Base-by-base conservation (phyloP, 2,113 vertebrate species). In the Nettapus auritus region DNA sequence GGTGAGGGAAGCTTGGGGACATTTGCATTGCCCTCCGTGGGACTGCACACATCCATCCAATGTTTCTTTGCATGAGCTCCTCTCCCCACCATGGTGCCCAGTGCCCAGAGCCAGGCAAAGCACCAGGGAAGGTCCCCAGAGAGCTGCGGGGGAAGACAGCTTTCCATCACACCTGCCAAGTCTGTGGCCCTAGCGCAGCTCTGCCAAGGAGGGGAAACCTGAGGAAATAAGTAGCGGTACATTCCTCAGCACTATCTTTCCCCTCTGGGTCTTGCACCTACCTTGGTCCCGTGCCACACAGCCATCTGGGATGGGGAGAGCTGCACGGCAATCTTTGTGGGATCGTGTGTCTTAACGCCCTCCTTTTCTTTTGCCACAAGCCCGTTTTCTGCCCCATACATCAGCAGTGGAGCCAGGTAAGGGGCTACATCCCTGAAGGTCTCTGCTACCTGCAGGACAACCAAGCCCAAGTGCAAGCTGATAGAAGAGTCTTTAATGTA, bases 151-250 rank as follows among this genome's bases (percentile, higher is more conserved):
- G 71, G 26, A 90, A 90, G 90, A 69, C 56, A 90, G 76, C 9
- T 77, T 90, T 86, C 79, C 69, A 34, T 34, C 11, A 34, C 0
- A 6, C 73, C 60, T 96, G 93, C 92, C 91, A 97, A 97, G 80
- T 29, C 83, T 93, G 91, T 1, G 12, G 88, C 75, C 64, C 71
- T 78, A 12, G 0, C 21, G 50, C 82, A 91, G 21, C 42, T 34
- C 82, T 93, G 80, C 90, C 85, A 88, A 86, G 68, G 29, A 94
- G 60, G 85, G 76, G 80, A 81, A 90, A 93, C 73, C 90, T 93
- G 48, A 95, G 90, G 91, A 95, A 94, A 77, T 75, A 74, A 0
- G 0, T 67, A 93, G 70, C 4, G 0, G 64, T 69, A 88, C 82
- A 86, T 96, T 96, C 80, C 90, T 94, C 82, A 86, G 73, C 79